Evolutionary conservation across 2,888 invertebrate genomes (phyloP).

Genomic region (Watsonalla cultraria): DNA sequence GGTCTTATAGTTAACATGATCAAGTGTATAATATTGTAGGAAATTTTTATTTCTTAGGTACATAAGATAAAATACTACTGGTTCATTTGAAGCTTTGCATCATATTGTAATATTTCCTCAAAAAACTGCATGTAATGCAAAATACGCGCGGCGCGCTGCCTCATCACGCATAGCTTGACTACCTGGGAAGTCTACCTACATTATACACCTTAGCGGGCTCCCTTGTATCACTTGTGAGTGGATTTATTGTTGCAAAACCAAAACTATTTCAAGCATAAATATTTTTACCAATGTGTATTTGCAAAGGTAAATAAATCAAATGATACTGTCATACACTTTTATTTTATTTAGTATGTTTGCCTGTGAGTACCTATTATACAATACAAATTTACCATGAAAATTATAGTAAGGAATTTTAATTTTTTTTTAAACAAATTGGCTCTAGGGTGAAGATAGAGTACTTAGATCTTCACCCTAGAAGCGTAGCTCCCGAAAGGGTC

Average conservation of each 20-base stretch:
- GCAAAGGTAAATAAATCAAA: slow-evolving; percentile 78
- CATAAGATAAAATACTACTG: slow-evolving; percentile 73
- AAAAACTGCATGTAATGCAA: slow-evolving; percentile 43
- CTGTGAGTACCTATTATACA: no score
- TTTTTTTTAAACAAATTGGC: no score
- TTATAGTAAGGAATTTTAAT: no score
- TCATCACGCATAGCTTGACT: slow-evolving; percentile 33
- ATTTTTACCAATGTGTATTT: slow-evolving; percentile 77
- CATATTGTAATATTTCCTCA: slow-evolving; percentile 38
- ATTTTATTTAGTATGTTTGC: slow-evolving; percentile 8
- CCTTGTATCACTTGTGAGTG: slow-evolving; percentile 50
- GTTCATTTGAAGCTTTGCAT: slow-evolving; percentile 61
- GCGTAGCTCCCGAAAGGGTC: no score
- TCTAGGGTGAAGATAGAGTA: no score
- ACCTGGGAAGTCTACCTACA: slow-evolving; percentile 28
- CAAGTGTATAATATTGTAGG: slow-evolving; percentile 73
- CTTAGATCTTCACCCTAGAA: no score
- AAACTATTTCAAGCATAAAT: slow-evolving; percentile 75
- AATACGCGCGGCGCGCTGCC: slow-evolving; percentile 12
- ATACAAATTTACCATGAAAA: no score
- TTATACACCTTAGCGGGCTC: slow-evolving; percentile 31
- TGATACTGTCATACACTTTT: slow-evolving; percentile 52
- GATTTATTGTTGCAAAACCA: slow-evolving; percentile 65
- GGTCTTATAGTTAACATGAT: slow-evolving; percentile 54
- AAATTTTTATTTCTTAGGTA: slow-evolving; percentile 70